phyloP scores from a whole-genome alignment of 2,888 invertebrate species.

The Nephrotoma guestfalica region DNA sequence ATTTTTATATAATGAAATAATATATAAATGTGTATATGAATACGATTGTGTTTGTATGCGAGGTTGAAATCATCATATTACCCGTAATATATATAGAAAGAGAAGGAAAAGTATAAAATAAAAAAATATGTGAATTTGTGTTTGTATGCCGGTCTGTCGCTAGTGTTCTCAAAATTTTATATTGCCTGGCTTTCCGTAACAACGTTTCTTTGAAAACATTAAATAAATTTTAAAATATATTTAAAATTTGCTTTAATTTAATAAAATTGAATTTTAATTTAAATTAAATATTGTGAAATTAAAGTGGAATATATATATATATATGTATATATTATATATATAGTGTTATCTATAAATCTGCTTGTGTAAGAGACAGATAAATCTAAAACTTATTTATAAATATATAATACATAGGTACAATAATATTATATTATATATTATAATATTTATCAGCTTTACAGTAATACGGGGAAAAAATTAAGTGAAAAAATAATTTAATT shows the following conservation, averaged over 20 bases:
- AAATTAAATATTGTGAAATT: background rate
- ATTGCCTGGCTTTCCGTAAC: constrained; percentile 5
- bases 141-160: constrained; percentile 4
- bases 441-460: background rate
- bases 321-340: background rate
- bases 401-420: background rate
- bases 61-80: background rate
- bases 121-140: background rate
- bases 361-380: background rate
- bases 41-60: background rate
- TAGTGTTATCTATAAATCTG: background rate
- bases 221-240: background rate
- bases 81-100: background rate
- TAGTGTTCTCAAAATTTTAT: constrained; percentile 4
- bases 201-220: constrained; percentile 4
- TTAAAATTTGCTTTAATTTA: background rate
- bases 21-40: background rate
- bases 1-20: background rate
- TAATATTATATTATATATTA: background rate
- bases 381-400: background rate
- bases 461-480: background rate
- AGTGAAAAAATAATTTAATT: background rate
- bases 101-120: background rate
- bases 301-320: background rate
- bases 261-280: background rate